Conservation (phyloP, 2,113 vertebrate species). For the Erinaceus europaeus region DNA sequence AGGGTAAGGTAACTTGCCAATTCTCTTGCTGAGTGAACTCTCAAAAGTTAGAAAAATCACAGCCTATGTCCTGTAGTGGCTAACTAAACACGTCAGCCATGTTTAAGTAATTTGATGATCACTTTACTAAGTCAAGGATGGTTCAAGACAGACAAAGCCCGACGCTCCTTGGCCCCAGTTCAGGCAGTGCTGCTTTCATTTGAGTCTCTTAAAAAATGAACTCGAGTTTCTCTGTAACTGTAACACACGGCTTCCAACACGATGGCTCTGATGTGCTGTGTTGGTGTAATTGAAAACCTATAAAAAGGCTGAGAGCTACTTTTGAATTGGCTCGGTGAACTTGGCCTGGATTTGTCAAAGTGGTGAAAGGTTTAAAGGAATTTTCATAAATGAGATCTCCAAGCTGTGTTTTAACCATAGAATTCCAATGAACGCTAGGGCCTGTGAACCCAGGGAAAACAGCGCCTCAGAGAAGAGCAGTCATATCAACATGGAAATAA, state of each 20-base stretch:
- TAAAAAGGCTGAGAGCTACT: constrained; percentile 69
- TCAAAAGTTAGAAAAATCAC: constrained; percentile 19
- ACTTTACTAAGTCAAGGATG: constrained; percentile 20
- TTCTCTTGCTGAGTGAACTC: constrained; percentile 30
- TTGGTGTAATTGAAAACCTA: constrained; percentile 73
- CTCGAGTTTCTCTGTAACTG: not conserved
- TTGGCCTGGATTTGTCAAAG: constrained; percentile 71
- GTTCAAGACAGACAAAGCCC: constrained; percentile 37
- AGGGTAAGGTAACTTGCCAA: constrained; percentile 23
- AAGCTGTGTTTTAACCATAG: constrained; percentile 62
- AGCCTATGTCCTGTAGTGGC: not conserved
- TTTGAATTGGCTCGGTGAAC: constrained; percentile 73
- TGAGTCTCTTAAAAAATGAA: constrained; percentile 20
- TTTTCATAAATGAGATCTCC: constrained; percentile 74
- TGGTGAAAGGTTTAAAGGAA: constrained; percentile 73
- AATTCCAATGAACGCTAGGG: constrained; percentile 31
- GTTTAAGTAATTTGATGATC: not conserved
- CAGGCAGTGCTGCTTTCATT: constrained; percentile 26
- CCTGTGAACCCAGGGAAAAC: constrained; percentile 15
- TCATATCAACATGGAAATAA: constrained; percentile 64
- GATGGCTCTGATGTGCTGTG: constrained; percentile 53
- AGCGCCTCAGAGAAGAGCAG: constrained; percentile 37
- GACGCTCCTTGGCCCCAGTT: constrained; percentile 4
- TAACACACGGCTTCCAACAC: constrained; percentile 45
- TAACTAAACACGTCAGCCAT: not conserved